Conservation (phyloP, 1,140 invertebrate species). For the Kradibia gibbosae region DNA sequence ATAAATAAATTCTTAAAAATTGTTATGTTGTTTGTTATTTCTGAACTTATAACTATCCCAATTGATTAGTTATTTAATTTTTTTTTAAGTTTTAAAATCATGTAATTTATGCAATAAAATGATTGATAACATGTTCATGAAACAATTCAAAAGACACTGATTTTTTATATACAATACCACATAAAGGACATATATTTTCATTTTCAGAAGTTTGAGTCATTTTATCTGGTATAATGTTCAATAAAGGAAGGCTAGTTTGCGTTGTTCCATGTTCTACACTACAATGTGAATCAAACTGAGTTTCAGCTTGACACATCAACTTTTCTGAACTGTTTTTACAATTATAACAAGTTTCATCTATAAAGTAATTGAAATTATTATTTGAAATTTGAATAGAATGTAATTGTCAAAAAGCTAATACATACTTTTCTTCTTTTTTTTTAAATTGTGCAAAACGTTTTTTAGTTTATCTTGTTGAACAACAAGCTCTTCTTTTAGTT, state of each 20-base stretch:
- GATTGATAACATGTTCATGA: constrained; percentile 71
- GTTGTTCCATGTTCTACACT: constrained; percentile 61
- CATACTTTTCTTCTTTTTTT: constrained; percentile 64
- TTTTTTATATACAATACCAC: constrained; percentile 63
- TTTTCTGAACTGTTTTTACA: constrained; percentile 62
- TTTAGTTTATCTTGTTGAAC: constrained; percentile 79
- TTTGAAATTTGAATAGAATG: not conserved
- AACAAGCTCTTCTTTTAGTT: constrained; percentile 76
- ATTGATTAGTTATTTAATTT: constrained; percentile 4
- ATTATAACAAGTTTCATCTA: constrained; percentile 60
- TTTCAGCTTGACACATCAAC: constrained; percentile 64
- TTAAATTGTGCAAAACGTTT: constrained; percentile 67
- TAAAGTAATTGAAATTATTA: constrained; percentile 41
- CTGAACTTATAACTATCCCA: not conserved
- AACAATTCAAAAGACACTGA: constrained; percentile 66
- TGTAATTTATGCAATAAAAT: constrained; percentile 66
- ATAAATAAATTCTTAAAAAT: not conserved
- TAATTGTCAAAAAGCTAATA: constrained; percentile 25
- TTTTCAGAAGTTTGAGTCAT: constrained; percentile 55
- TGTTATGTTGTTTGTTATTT: too few species aligned
- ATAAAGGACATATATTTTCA: constrained; percentile 69
- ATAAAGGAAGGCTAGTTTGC: constrained; percentile 63
- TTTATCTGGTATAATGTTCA: constrained; percentile 53
- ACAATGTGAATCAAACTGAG: constrained; percentile 63
- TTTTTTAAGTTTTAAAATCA: constrained; percentile 54